Evolutionary conservation across 2,888 invertebrate genomes (phyloP), one percentile per base, ranked within the genome.

Genomic region (Melanotus villosus): DNA sequence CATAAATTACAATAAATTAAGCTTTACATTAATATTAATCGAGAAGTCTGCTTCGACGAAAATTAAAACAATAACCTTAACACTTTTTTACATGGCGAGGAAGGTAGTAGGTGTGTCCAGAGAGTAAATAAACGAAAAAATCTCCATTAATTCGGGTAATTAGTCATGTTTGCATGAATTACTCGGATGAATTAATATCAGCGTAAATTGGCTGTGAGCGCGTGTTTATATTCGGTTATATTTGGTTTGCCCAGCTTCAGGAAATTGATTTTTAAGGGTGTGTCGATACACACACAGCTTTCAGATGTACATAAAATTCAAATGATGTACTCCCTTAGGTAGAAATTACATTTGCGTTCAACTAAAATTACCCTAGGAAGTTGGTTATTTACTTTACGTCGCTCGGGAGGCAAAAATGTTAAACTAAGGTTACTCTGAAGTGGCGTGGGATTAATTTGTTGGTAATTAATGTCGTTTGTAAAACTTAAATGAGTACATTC

Each of bases 261-360:
- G 75, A 75, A 76, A 75, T 76, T 76, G 75, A 75, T 76, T 76
- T 75, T 75, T 76, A 75, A 70, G 75, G 76, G 76, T 68, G 76
- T 76, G 74, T 62, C 66, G 43, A 43, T n/a, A n/a, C 65, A 45
- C 52, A 59, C 38, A 63, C 60, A 18, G 63, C 58, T 62, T 70
- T 68, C 32, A 47, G 59, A 58, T 62, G 65, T 23, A 62, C 58
- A 69, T 38, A 62, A 14, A 60, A 64, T 63, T 54, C 41, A 45
- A 57, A 45, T 38, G 12, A 34, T 12, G 56, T 56, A 36, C 56
- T 12, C 12, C 21, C 38, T 38, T 50, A 10, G 10, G 2, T 1
- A 6, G 14, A 50, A 54, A 19, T 32, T 54, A 16, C 32, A 30
- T n/a, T 6, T 34, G 6, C n/a, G n/a, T n/a, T n/a, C n/a, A n/a